A percentile compares a stretch with the other conserved stretches of the same genome.
Conservation (phyloP, 2,797 vertebrate species). For the Acridotheres tristis region DNA sequence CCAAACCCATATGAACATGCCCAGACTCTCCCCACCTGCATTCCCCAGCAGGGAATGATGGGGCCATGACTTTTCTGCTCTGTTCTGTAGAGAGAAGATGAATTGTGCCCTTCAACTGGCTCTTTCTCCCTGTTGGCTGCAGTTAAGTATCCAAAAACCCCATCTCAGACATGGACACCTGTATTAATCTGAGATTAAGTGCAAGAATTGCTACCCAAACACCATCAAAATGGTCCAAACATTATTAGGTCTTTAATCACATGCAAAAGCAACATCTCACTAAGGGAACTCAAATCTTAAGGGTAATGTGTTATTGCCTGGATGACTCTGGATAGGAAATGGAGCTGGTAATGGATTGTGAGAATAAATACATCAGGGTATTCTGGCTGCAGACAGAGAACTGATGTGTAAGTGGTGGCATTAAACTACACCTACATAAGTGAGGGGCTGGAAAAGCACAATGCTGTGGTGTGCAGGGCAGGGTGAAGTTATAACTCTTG, state of each 20-base stretch:
- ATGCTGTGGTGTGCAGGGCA: neutral
- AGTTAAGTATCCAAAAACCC: neutral
- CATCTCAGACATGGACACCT: neutral
- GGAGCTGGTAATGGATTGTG: neutral
- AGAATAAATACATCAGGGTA: neutral
- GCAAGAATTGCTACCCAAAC: neutral
- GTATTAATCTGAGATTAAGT: neutral
- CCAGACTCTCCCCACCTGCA: neutral
- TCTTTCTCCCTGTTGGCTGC: neutral
- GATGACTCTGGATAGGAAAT: neutral
- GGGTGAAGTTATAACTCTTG: neutral
- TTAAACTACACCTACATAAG: fast-evolving
- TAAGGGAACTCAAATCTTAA: neutral
- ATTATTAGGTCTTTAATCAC: neutral
- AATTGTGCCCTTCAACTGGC: neutral
- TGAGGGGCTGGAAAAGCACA: neutral
- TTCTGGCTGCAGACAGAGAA: neutral
- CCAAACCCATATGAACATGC: fast-evolving
- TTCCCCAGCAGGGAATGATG: neutral
- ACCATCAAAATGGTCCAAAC: neutral
- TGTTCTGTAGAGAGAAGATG: neutral
- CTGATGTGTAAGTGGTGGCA: neutral
- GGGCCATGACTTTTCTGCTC: neutral
- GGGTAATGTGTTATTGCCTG: neutral
- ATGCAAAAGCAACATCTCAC: neutral